Percentiles rank a stretch among this genome's conserved stretches.
phyloP scores from a whole-genome alignment of 2,113 vertebrate genomes.

The Rhea pennata region DNA sequence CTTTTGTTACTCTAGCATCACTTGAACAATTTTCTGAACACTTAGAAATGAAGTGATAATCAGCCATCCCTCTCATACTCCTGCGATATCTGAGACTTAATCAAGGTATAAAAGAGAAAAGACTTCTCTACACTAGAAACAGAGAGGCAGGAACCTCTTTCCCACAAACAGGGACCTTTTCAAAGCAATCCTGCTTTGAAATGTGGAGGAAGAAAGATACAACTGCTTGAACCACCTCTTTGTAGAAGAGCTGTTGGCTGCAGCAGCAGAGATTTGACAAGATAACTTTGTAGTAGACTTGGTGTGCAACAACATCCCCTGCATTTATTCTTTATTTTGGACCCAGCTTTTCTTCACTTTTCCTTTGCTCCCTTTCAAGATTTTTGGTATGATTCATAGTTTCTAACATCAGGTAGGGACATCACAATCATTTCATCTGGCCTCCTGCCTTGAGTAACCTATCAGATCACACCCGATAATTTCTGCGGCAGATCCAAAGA shows the following conservation, averaged over 20 bases:
- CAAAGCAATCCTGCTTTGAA: background rate
- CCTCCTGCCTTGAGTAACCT: background rate
- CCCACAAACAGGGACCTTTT: background rate
- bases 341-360: background rate
- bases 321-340: background rate
- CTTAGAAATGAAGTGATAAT: constrained; percentile 54
- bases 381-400: background rate
- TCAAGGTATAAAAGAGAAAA: background rate
- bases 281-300: background rate
- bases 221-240: background rate
- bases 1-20: constrained; percentile 47
- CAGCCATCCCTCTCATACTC: constrained; percentile 10
- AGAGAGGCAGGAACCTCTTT: background rate
- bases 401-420: background rate
- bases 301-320: background rate
- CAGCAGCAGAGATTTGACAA: background rate
- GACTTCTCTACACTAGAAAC: background rate
- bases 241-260: background rate
- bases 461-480: background rate
- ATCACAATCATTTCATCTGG: background rate
- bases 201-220: background rate
- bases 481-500: background rate
- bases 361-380: background rate
- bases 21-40: constrained; percentile 56
- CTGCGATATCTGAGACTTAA: constrained; percentile 24